Base-by-base conservation (phyloP, 2,888 invertebrate species). In the Eulithis prunata region DNA sequence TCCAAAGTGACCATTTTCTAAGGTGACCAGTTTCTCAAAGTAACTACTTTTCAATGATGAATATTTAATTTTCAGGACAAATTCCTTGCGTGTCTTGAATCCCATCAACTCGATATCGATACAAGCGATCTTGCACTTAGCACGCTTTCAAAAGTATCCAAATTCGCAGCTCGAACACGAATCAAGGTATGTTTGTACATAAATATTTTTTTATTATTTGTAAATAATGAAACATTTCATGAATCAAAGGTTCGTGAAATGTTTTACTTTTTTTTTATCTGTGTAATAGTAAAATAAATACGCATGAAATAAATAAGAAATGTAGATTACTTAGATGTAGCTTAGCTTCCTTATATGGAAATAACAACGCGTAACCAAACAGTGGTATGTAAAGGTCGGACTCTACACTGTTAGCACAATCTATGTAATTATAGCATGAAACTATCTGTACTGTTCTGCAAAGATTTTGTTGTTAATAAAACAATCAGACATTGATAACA, bases 91-190 rank as follows among this genome's bases (percentile, higher is more conserved):
- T 94, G 94, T 79, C 91, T 97, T 73, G 97, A 97, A 80, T 96
- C 97, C 47, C 96, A 96, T 78, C 96, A 97, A 85, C 93, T 98
- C 76, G 96, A 97, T 86, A 97, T 98, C 78, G 97, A 97, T 86
- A 97, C 97, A 65, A 97, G 96, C 86, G 98, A 98, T 87, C 95
- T 97, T 69, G 96, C 96, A 78, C 95, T 96, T 81, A 97, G 97
- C 80, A 97, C 98, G 66, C 94, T 98, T 75, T 97, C 97, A 77
- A 98, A 97, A 94, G 98, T 98, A 72, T 97, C 98, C 84, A 97
- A 97, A 94, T 96, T 97, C 87, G 97, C 97, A 51, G 95, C 96
- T 69, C 95, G 96, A 79, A 97, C 97, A 62, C 94, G 96, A 79
- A 95, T 97, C 83, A 97, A 97, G 94, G 95, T 95, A 87, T 52